These are phyloP conservation scores for Papilio machaon DNA, from an alignment of 1,140 invertebrate genomes.

Conservation along the genomic window DNA sequence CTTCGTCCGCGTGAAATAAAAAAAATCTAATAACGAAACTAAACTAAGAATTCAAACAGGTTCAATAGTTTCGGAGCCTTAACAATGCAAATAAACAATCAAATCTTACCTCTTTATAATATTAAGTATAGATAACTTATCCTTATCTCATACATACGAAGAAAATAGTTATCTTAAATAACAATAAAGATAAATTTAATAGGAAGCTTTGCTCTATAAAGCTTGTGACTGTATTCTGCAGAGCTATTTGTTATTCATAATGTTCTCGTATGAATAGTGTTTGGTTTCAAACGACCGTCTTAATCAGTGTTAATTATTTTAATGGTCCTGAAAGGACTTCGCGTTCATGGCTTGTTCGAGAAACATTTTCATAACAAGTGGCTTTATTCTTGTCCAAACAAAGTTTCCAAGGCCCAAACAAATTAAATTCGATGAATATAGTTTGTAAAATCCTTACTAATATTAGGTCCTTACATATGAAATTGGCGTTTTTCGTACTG, in stretches of 20 bases:
- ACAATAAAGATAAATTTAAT: neutral
- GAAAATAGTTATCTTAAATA: neutral
- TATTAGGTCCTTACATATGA: no score
- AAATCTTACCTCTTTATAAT: no score
- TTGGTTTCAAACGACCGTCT: neutral
- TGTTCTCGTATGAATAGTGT: neutral
- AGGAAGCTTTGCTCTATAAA: neutral
- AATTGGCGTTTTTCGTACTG: no score
- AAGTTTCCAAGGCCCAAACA: no score
- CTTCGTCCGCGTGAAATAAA: no score
- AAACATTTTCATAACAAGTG: constrained; percentile 9
- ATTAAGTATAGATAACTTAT: neutral
- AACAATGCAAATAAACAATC: no score
- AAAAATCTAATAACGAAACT: no score
- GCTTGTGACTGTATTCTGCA: neutral
- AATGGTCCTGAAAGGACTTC: constrained; percentile 10
- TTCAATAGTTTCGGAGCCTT: no score
- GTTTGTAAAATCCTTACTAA: neutral
- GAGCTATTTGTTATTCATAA: constrained; percentile 23
- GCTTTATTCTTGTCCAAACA: neutral
- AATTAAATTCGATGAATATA: neutral
- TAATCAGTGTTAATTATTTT: constrained; percentile 19
- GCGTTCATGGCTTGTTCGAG: constrained; percentile 9
- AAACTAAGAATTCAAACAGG: no score
- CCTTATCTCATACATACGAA: neutral